phyloP scores from a whole-genome alignment of 2,113 vertebrate species.

The Pseudopipra pipra region DNA sequence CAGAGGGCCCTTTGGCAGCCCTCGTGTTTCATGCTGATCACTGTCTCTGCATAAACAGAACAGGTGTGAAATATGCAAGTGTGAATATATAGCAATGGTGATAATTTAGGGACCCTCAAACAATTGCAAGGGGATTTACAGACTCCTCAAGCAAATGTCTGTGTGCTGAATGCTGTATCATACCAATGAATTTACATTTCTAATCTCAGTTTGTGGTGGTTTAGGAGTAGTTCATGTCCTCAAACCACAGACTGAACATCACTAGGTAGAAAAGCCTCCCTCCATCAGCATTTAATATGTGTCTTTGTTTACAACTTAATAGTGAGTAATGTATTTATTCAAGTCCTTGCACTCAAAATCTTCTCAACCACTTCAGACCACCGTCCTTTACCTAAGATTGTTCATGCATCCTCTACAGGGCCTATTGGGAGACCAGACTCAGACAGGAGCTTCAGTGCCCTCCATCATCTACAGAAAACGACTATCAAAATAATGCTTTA shows the following conservation, averaged over 20 bases:
- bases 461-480: not conserved
- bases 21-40: rapidly evolving
- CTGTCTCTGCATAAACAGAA: not conserved
- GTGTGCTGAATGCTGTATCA: not conserved
- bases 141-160: not conserved
- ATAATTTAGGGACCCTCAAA: not conserved
- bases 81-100: not conserved
- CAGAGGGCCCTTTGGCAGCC: not conserved
- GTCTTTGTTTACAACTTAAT: not conserved
- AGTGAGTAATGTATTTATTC: not conserved
- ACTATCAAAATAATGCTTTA: not conserved
- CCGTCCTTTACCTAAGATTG: not conserved
- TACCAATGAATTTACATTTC: not conserved
- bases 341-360: not conserved
- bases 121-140: not conserved
- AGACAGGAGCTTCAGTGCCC: not conserved
- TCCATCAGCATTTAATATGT: not conserved
- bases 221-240: not conserved
- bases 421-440: not conserved
- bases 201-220: not conserved
- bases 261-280: not conserved
- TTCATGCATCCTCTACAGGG: not conserved
- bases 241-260: not conserved
- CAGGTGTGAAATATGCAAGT: not conserved
- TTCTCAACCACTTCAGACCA: not conserved